These are phyloP conservation scores for Hypercompe scribonia DNA, from an alignment of 2,888 invertebrate genomes.

Conservation along the genomic window DNA sequence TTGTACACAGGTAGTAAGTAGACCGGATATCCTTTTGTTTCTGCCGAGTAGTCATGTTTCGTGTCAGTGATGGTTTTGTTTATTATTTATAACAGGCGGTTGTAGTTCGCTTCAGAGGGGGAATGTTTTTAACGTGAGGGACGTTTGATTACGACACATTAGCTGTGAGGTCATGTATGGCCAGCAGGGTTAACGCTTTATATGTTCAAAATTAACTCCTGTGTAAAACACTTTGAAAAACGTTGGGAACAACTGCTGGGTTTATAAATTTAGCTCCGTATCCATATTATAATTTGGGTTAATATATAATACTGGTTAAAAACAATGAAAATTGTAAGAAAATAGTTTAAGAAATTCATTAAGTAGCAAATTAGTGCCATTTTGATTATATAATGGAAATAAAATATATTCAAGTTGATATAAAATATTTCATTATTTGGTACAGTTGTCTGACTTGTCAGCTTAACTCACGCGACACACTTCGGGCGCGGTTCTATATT, in stretches of 20 bases:
- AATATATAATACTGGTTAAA: slow-evolving; percentile 25
- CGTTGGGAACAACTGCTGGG: slow-evolving; percentile 9
- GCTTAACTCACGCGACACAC: slow-evolving; percentile 67
- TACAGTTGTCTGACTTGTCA: slow-evolving; percentile 37
- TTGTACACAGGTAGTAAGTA: slow-evolving; percentile 53
- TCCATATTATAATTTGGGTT: slow-evolving; percentile 18
- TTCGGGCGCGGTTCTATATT: slow-evolving; percentile 84
- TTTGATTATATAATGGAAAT: slow-evolving; percentile 8
- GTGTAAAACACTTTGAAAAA: slow-evolving; percentile 15
- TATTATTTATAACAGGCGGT: slow-evolving; percentile 72
- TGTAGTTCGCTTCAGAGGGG: slow-evolving; percentile 59
- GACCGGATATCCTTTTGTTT: slow-evolving; percentile 79
- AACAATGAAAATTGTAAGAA: slow-evolving; percentile 19
- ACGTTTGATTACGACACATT: slow-evolving; percentile 67
- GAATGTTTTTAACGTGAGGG: slow-evolving; percentile 64
- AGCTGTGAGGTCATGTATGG: slow-evolving; percentile 54
- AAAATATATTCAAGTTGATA: slow-evolving; percentile 15
- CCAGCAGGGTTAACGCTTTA: slow-evolving; percentile 23
- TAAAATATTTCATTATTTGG: slow-evolving; percentile 36
- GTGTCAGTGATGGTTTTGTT: slow-evolving; percentile 75
- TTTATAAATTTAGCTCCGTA: slow-evolving; percentile 14
- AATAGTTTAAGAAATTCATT: slow-evolving; percentile 1
- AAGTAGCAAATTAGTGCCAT: background rate
- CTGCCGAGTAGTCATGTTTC: slow-evolving; percentile 71
- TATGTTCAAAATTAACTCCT: slow-evolving; percentile 26